Evolutionary conservation across 2,113 vertebrate species (phyloP), one percentile per base, ranked within the genome.

Genomic region (Amazona vittata): DNA sequence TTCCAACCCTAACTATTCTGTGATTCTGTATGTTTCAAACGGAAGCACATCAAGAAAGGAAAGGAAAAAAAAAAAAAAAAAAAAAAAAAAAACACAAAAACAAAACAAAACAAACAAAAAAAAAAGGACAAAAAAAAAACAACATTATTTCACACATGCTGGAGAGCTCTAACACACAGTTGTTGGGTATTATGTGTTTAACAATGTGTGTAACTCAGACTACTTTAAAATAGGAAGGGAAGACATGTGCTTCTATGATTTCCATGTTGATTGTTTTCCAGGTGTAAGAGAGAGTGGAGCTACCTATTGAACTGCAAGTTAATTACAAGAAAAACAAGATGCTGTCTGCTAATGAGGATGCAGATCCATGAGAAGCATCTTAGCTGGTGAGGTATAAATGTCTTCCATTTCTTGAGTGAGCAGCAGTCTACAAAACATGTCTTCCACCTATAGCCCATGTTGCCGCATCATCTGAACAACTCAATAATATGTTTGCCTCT

Each of bases 281-380:
- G 98, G 97, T 98, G 97, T 97, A 97, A 95, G 92, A 98, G 96
- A 97, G 96, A 97, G 94, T 55, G 90, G 87, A 92, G 95, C 95
- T 98, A 97, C 95, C 97, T 97, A 97, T 94, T 98, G 98, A 98
- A 98, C 97, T 98, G 98, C 97, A 96, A 97, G 98, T 96, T 98
- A 98, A 98, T 98, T 98, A 98, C 91, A 97, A 97, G 65, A 94
- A 53, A 53, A 55, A 55, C 33, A 57, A 98, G 98, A 97, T 98
- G 98, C 96, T 98, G 95, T 94, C 97, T 97, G 94, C 95, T 98
- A 98, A 98, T 96, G 98, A 98, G 98, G 94, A 97, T 92, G 74
- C 79, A 46, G 91, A 96, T 97, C 84, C 84, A 29, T 39, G 37
- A 93, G 95, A 96, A 69, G 55, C 71, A 59, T 80, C 90, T 91